Base-by-base conservation (phyloP, 2,888 invertebrate genomes). In the Pediacus dermestoides region DNA sequence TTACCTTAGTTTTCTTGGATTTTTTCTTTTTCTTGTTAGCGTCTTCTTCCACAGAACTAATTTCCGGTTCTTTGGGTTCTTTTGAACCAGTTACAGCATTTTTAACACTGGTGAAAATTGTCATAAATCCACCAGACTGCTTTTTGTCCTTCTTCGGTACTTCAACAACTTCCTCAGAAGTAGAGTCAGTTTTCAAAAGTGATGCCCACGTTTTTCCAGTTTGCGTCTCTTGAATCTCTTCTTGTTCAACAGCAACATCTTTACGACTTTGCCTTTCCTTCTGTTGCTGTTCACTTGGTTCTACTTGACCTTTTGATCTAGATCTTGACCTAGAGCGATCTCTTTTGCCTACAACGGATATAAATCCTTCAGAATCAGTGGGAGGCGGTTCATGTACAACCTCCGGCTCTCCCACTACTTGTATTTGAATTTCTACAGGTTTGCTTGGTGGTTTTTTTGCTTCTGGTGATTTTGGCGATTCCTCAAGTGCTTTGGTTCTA, bases 321-420 rank as follows among this genome's bases (percentile, higher is more conserved):
- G 64, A 64, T 27, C 59, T 46, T 2, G 63, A 62, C 44, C 64
- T 53, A 10, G 57, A 51, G 23, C 62, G 45, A 3, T 57, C 59
- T 38, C 50, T 52, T 30, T 50, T 54, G 9, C 44, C 48, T 14
- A 52, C 34, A 8, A 61, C 50, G 10, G 57, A 41, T 15, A 61
- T 57, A 37, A 65, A 65, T 6, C 60, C 61, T 39, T 63, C 58
- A 4, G 52, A 14, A 46, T 61, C 59, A 12, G 42, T 41, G 30
- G 42, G 35, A 9, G 34, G 13, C 22, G 42, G 38, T 44, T 51
- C 46, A 8, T 40, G 33, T 44, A 44, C 34, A 10, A 22, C 13
- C 37, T 41, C 28, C 21, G 39, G 16, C 37, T 55, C 53, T 21
- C 28, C 53, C 32, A 33, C 34, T 4, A 45, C 32, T 37, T 49